A percentile compares a stretch with the other conserved stretches of the same genome.
These are phyloP conservation scores for Bombyx mori DNA, from an alignment of 1,140 invertebrate species.

Conservation along the genomic window ASM3026992v2 NC_085122.1:8675001-8675500, in stretches of 20 bases:
- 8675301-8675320: background rate
- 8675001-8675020: conserved; percentile 17
- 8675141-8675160: conserved; percentile 63
- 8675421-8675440: no score
- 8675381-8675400: no score
- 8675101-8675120: conserved; percentile 7
- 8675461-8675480: no score
- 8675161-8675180: conserved; percentile 52
- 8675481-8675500: no score
- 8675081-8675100: conserved; percentile 18
- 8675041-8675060: conserved; percentile 29
- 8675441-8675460: no score
- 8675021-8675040: conserved; percentile 20
- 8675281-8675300: background rate
- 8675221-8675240: conserved; percentile 54
- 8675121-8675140: conserved; percentile 16
- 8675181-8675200: conserved; percentile 48
- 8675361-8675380: no score
- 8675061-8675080: conserved; percentile 23
- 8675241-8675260: conserved; percentile 35
- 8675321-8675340: no score
- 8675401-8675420: no score
- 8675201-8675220: conserved; percentile 60
- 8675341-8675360: no score
- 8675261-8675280: conserved; percentile 10